A percentile compares a stretch with the other conserved stretches of the same genome.
Conservation (phyloP, 1,140 invertebrate genomes). For the Dryas iulia region DNA sequence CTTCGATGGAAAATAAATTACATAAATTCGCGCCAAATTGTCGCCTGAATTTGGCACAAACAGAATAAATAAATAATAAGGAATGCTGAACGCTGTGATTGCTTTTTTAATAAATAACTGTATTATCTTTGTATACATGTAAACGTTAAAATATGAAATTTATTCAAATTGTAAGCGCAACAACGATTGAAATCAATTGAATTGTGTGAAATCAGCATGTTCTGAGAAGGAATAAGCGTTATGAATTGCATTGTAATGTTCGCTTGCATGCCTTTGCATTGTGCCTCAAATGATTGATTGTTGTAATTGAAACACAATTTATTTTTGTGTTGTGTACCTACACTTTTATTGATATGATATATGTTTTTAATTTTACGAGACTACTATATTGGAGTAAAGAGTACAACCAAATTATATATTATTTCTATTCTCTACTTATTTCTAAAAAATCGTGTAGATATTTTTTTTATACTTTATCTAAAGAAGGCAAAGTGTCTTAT, state of each 20-base stretch:
- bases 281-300: neutral
- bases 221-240: neutral
- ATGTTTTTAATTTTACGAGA: neutral
- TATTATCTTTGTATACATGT: conserved; percentile 24
- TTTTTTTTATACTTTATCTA: too few relatives aligned
- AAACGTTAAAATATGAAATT: conserved; percentile 25
- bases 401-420: neutral
- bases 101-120: conserved; percentile 34
- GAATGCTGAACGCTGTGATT: conserved; percentile 39
- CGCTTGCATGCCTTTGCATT: neutral
- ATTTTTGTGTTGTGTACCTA: neutral
- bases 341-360: neutral
- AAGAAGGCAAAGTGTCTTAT: too few relatives aligned
- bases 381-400: too few relatives aligned
- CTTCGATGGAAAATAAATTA: conserved; percentile 52
- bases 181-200: neutral
- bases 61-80: conserved; percentile 49
- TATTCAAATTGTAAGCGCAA: conserved; percentile 23
- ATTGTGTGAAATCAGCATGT: neutral
- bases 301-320: neutral
- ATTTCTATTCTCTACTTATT: too few relatives aligned
- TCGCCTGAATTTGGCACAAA: conserved; percentile 45
- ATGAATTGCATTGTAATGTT: neutral
- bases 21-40: conserved; percentile 49
- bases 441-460: too few relatives aligned